Evolutionary conservation across 2,797 vertebrate species (phyloP).

Genomic region (Artibeus lituratus): DNA sequence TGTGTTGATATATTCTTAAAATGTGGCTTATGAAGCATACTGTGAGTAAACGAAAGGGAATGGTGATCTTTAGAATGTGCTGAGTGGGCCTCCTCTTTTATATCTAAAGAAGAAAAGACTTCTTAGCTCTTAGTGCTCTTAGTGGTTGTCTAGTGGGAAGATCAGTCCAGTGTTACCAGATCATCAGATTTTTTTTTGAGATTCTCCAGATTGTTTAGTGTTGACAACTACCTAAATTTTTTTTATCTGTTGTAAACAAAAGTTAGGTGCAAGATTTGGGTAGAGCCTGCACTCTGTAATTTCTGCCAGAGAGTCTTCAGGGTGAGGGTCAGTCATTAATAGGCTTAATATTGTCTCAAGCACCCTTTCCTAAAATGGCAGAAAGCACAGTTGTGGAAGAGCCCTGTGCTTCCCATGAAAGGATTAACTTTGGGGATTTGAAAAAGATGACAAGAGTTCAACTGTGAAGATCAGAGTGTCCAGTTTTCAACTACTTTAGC

Average conservation of each 20-base stretch:
- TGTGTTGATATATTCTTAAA: not conserved
- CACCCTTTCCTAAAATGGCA: not conserved
- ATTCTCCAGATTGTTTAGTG: not conserved
- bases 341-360: not conserved
- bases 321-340: not conserved
- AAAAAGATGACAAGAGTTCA: not conserved
- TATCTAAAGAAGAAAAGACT: not conserved
- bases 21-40: not conserved
- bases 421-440: slow-evolving; percentile 5
- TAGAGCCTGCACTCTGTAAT: not conserved
- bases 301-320: not conserved
- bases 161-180: not conserved
- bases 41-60: not conserved
- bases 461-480: not conserved
- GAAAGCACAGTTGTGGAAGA: not conserved
- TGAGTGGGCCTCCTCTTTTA: not conserved
- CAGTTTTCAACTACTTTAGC: slow-evolving; percentile 13
- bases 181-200: not conserved
- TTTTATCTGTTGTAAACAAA: not conserved
- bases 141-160: not conserved
- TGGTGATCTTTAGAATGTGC: not conserved
- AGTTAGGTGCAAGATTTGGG: not conserved
- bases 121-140: not conserved
- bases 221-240: not conserved
- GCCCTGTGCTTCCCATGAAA: not conserved